Conservation (phyloP, 2,113 vertebrate genomes). For the Atherinomorus stipes region DNA sequence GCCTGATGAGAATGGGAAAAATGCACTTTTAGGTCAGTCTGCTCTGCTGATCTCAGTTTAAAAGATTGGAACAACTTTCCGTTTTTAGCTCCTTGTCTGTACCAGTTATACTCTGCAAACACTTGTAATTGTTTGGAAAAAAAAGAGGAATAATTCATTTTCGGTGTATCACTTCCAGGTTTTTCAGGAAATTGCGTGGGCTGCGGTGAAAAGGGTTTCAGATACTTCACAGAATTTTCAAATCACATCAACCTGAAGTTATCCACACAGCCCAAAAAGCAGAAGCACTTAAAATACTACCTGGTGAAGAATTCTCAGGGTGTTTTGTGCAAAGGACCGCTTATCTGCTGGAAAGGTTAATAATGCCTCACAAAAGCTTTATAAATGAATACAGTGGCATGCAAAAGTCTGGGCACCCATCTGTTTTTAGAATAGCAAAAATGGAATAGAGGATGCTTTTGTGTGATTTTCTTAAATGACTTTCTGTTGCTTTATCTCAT, state of each 20-base stretch:
- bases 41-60: constrained; percentile 10
- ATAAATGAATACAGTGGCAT: neutral
- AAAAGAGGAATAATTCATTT: neutral
- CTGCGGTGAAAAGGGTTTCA: constrained; percentile 98
- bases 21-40: constrained; percentile 99
- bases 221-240: constrained; percentile 99
- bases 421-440: no score
- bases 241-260: constrained; percentile 99
- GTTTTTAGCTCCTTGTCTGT: neutral
- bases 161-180: constrained; percentile 77
- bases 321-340: constrained; percentile 93
- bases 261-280: constrained; percentile 99
- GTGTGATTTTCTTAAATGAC: no score
- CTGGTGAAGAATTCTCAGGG: constrained; percentile 96
- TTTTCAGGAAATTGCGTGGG: constrained; percentile 99
- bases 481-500: no score
- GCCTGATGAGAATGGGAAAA: constrained; percentile 98
- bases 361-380: neutral
- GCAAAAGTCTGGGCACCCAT: no score
- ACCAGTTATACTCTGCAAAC: neutral
- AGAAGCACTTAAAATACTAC: constrained; percentile 99
- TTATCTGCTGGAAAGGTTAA: constrained; percentile 99
- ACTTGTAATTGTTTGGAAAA: neutral
- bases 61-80: constrained; percentile 1
- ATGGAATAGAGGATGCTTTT: no score